Evolutionary conservation across 1,140 invertebrate genomes (phyloP), one percentile per base, ranked within the genome.

Genomic region (Eubasilissa regina): DNA sequence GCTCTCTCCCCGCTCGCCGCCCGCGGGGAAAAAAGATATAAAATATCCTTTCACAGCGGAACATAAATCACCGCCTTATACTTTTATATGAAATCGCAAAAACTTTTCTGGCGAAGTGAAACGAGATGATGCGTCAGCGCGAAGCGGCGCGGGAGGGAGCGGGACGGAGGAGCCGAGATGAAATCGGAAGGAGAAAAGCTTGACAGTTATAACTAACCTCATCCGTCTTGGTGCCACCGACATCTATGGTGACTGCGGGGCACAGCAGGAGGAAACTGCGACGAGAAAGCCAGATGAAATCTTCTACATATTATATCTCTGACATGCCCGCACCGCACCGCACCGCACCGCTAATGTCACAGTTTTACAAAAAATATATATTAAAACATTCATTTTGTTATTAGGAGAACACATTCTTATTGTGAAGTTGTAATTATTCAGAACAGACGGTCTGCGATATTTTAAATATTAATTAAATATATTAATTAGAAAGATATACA

Each of bases 41-140:
- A 81, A 79, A 83, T 83, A 75, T 76, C 78, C 72, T 83, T 81
- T 77, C 83, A 76, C 79, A 79, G 79, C 72, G 79, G 78, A 70
- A 84, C 83, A 84, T 84, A 84, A 84, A 84, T 84, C 83, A 84
- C 81, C 76, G 77, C 75, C 80, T 81, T 83, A 83, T 83, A 83
- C 83, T 83, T 83, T 83, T 82, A 82, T 82, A 83, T 83, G 80
- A 83, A 83, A 83, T 83, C 81, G 80, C 80, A 83, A 82, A 82
- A 83, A 83, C 77, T 82, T 82, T 80, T 77, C 64, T 60, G 74
- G 44, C 51, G 79, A 73, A 76, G 75, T 70, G 78, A 73, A 51
- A 74, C 45, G 75, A 72, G 75, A 77, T 77, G 81, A 66, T 75
- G 74, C 80, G 72, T 68, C 75, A 73, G 56, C 70, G 74, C 21